phyloP scores from a whole-genome alignment of 37 sponge, comb jelly and placozoan genomes.

The Hormiphora californensis region DNA sequence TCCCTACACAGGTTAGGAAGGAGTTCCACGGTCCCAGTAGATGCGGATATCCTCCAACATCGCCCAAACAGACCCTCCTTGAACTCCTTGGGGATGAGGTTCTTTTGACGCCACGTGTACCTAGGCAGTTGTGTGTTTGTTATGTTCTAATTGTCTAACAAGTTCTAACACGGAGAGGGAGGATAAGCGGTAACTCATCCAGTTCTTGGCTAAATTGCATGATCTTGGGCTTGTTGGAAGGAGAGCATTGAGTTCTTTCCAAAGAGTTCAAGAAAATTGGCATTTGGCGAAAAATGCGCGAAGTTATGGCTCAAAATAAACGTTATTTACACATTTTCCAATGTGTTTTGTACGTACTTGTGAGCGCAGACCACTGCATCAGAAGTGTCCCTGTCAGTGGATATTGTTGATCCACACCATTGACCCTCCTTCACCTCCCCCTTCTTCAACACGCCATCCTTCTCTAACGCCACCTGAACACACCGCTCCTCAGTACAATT shows the following conservation, averaged over 20 bases:
- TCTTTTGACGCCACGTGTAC: no score
- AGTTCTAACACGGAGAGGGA: neutral
- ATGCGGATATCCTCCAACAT: neutral
- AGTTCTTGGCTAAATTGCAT: neutral
- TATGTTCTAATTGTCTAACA: no score
- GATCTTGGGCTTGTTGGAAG: no score
- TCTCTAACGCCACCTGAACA: neutral
- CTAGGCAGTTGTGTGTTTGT: no score
- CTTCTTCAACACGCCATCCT: neutral
- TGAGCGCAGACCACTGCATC: slow-evolving; percentile 28
- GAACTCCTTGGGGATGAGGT: no score
- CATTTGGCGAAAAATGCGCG: no score
- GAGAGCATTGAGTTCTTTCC: no score
- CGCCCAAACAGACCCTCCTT: slow-evolving; percentile 23
- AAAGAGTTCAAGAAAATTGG: no score
- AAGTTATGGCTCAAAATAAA: no score
- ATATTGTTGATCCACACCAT: slow-evolving; percentile 1
- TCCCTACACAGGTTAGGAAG: neutral
- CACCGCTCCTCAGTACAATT: neutral
- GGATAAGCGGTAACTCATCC: neutral
- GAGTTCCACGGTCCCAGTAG: neutral
- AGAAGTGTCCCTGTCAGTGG: neutral
- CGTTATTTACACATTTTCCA: no score
- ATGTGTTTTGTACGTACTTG: neutral
- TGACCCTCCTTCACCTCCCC: slow-evolving; percentile 37